A percentile compares a stretch with the other conserved stretches of the same genome.
Evolutionary conservation across 2,888 invertebrate species (phyloP).

Genomic region (Hylaea fasciaria): DNA sequence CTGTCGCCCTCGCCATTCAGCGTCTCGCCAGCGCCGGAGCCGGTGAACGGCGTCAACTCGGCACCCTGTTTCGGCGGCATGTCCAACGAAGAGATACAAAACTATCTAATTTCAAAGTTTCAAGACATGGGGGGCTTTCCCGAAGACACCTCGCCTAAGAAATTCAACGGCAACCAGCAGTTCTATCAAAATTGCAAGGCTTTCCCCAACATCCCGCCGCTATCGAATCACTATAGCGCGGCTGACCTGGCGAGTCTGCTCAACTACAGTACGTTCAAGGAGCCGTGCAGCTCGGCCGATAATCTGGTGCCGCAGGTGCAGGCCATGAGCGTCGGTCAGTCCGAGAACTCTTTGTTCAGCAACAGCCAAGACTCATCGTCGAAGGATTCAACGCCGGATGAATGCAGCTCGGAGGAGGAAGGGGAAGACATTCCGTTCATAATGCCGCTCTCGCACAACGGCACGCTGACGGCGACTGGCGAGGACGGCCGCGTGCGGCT

Average conservation of each 20-base stretch:
- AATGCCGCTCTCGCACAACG: conserved; percentile 87
- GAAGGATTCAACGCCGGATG: conserved; percentile 74
- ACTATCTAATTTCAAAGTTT: conserved; percentile 72
- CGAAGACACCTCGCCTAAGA: conserved; percentile 49
- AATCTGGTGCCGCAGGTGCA: conserved; percentile 58
- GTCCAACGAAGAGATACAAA: conserved; percentile 75
- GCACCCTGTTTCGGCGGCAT: conserved; percentile 65
- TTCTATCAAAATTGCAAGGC: conserved; percentile 75
- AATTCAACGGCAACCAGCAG: conserved; percentile 64
- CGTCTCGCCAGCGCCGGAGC: conserved; percentile 53
- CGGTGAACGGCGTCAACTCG: conserved; percentile 53
- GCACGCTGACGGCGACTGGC: conserved; percentile 86
- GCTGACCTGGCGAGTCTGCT: conserved; percentile 64
- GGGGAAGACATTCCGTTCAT: conserved; percentile 82
- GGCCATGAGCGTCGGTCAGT: conserved; percentile 72
- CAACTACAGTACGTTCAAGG: conserved; percentile 59
- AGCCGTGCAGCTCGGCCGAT: conserved; percentile 55
- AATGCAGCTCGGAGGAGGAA: conserved; percentile 69
- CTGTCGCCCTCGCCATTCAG: conserved; percentile 61
- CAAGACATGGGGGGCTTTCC: conserved; percentile 66
- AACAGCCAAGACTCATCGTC: conserved; percentile 78
- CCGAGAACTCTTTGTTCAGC: conserved; percentile 67
- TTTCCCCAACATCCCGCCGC: conserved; percentile 74
- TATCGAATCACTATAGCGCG: conserved; percentile 68
- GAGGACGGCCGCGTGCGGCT: conserved; percentile 86